Percentiles rank a stretch among this genome's conserved stretches.
Evolutionary conservation across 2,888 invertebrate genomes (phyloP).

Genomic region (Tupiocoris notatus): DNA sequence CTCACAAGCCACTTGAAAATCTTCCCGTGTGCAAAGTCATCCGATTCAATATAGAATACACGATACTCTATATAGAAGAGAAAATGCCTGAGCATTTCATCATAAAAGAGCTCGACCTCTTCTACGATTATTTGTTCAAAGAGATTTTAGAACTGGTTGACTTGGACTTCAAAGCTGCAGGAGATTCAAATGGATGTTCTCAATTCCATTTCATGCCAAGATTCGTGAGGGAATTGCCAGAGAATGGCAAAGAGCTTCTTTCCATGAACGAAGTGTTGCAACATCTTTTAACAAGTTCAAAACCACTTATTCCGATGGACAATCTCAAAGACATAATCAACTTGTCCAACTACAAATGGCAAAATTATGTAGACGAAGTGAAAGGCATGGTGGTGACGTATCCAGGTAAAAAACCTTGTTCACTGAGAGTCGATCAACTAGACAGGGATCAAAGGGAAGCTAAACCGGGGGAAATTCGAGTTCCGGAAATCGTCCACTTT

Average conservation of each 20-base stretch:
- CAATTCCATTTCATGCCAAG: constrained; percentile 96
- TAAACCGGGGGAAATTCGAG: constrained; percentile 57
- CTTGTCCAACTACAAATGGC: constrained; percentile 85
- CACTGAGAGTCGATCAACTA: constrained; percentile 91
- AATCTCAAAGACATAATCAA: constrained; percentile 66
- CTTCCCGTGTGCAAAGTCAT: constrained; percentile 87
- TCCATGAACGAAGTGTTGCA: constrained; percentile 91
- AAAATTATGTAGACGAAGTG: constrained; percentile 83
- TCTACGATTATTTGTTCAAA: constrained; percentile 81
- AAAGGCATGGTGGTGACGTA: constrained; percentile 88
- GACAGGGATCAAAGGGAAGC: constrained; percentile 70
- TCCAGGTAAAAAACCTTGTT: constrained; percentile 91
- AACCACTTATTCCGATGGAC: constrained; percentile 69
- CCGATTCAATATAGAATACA: constrained; percentile 94
- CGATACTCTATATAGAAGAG: constrained; percentile 87
- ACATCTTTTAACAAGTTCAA: constrained; percentile 77
- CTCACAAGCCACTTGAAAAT: constrained; percentile 82
- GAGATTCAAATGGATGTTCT: constrained; percentile 67
- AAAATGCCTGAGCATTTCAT: constrained; percentile 89
- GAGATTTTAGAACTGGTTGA: constrained; percentile 92
- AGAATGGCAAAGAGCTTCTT: constrained; percentile 83
- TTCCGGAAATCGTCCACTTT: constrained; percentile 92
- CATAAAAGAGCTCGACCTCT: constrained; percentile 81
- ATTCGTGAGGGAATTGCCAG: constrained; percentile 83
- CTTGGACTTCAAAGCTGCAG: constrained; percentile 72